These are phyloP conservation scores for Pseudobourletiella spinata DNA, from an alignment of 1,140 invertebrate genomes.

Conservation along the genomic window DNA sequence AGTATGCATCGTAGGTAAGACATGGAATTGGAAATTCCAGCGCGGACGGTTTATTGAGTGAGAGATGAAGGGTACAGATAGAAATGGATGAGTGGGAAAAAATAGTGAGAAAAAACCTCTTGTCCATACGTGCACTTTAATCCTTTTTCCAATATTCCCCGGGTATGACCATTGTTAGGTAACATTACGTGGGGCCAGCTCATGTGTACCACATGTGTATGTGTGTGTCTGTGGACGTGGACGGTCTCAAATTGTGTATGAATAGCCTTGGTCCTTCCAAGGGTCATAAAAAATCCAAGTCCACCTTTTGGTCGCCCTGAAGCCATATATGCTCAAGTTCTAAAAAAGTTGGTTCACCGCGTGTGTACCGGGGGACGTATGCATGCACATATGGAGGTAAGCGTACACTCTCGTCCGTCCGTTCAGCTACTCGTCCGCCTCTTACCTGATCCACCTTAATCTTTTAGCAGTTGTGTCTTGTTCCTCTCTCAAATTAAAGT, in stretches of 20 bases:
- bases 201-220: conserved; percentile 2
- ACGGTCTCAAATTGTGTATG: background rate
- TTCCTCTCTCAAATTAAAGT: background rate
- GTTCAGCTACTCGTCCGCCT: background rate
- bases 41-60: conserved; percentile 6
- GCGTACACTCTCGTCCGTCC: background rate
- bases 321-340: background rate
- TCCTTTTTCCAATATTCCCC: conserved; percentile 7
- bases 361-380: no score
- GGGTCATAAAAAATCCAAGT: conserved; percentile 14
- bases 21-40: conserved; percentile 10
- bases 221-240: no score
- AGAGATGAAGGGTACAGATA: background rate
- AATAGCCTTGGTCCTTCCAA: conserved; percentile 8
- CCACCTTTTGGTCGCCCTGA: conserved; percentile 8
- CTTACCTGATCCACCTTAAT: conserved; percentile 26
- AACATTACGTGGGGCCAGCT: conserved; percentile 6
- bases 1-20: no score
- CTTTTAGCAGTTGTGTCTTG: conserved; percentile 15
- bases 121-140: conserved; percentile 6
- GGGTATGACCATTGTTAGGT: conserved; percentile 7
- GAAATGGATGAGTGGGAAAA: background rate
- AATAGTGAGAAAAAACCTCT: background rate
- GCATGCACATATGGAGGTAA: no score
- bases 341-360: conserved; percentile 5